Base-by-base conservation (phyloP, 2,113 vertebrate genomes). In the Dasypus novemcinctus region DNA sequence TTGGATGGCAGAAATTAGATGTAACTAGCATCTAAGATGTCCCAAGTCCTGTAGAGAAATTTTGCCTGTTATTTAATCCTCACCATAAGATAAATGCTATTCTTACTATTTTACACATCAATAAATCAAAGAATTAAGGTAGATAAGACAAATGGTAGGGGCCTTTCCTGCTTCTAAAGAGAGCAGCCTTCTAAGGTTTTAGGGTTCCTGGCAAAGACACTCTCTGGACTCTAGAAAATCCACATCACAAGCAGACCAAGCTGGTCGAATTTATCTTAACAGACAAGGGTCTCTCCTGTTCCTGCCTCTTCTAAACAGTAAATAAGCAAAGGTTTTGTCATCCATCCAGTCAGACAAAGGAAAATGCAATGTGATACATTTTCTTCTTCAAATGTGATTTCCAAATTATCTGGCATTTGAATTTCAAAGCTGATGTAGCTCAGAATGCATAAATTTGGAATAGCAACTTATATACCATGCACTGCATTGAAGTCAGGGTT, bases 351-450 rank as follows among this genome's bases (percentile, higher is more conserved):
- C 41, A 5, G 27, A 49, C 36, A 90, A 83, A 31, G 31, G 52
- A 91, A 83, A 94, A 76, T 33, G 13, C 20, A 91, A 89, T 76
- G n/a, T 27, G 31, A 76, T 68, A 29, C 33, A 66, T 92, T 86
- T 88, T 93, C 59, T n/a, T 79, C 25, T 49, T 92, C 72, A 90
- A 82, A 96, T 87, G 63, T 84, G 75, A 91, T 89, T 93, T 93
- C 41, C 69, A 94, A 95, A 94, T 97, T 64, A 86, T 71, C 36
- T 78, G 49, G 72, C 71, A 95, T 93, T 97, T 97, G 83, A 95
- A 95, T 97, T 97, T 97, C 95, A 97, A 96, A 96, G 80, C 36
- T 17, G 54, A 91, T 17, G 23, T 61, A 87, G 52, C 79, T 92
- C 54, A 63, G 82, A 93, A 81, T 69, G 5, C 68, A 23, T 64